Evolutionary conservation across 2,888 invertebrate genomes (phyloP).

Genomic region (Temnothorax ravouxi): DNA sequence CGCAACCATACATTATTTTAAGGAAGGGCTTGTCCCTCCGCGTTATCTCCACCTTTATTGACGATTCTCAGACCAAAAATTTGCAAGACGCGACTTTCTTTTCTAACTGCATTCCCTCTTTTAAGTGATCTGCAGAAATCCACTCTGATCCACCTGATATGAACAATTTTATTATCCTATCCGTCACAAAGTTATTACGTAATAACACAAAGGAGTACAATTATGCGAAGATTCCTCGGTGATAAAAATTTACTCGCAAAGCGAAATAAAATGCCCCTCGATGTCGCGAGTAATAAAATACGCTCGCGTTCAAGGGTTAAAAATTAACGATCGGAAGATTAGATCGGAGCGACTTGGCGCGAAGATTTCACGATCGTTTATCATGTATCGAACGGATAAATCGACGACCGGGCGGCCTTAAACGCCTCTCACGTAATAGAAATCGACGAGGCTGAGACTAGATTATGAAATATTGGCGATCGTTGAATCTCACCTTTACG

Average conservation of each 20-base stretch:
- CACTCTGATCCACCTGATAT: neutral
- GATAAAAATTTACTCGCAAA: neutral
- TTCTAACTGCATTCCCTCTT: neutral
- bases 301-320: neutral
- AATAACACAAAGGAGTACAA: neutral
- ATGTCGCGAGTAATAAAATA: conserved; percentile 21
- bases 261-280: neutral
- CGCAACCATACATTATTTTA: conserved; percentile 61
- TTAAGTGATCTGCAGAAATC: neutral
- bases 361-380: conserved; percentile 24
- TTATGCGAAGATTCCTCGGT: neutral
- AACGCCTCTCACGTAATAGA: conserved; percentile 35
- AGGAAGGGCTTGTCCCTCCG: conserved; percentile 47
- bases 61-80: conserved; percentile 24
- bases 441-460: conserved; percentile 1
- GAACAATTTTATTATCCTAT: neutral
- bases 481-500: conserved; percentile 50
- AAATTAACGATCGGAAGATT: neutral
- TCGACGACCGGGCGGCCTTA: conserved; percentile 16
- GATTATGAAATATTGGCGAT: conserved; percentile 38
- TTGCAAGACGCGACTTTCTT: neutral
- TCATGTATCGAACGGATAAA: conserved; percentile 15
- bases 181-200: neutral
- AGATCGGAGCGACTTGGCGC: neutral
- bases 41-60: conserved; percentile 34